Evolutionary conservation across 2,797 vertebrate species (phyloP).

Genomic region (Chrysocyon brachyurus): DNA sequence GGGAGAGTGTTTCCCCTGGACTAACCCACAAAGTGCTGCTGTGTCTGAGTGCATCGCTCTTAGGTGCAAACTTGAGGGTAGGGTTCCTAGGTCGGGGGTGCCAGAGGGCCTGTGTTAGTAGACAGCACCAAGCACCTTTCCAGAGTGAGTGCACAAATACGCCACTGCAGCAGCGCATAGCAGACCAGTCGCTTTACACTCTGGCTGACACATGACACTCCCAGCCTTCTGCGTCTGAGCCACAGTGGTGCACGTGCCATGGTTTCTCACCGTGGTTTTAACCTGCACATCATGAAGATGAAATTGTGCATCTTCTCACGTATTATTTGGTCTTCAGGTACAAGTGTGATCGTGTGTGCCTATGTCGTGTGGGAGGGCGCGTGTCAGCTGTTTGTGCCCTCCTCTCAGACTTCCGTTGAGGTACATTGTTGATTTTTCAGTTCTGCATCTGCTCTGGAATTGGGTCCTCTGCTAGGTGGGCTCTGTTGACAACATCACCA

Average conservation of each 20-base stretch:
- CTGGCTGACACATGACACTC: background rate
- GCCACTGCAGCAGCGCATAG: fast-evolving
- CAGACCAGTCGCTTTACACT: background rate
- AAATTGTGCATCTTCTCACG: background rate
- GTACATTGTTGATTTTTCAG: fast-evolving
- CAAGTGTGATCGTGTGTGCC: too few relatives aligned
- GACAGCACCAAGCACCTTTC: background rate
- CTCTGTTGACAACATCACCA: background rate
- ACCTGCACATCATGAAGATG: background rate
- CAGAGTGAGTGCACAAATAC: fast-evolving
- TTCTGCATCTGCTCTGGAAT: background rate
- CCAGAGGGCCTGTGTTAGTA: background rate
- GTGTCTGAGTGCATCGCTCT: background rate
- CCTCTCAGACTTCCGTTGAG: background rate
- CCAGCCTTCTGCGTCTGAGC: background rate
- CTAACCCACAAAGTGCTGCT: fast-evolving
- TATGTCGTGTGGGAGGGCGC: fast-evolving
- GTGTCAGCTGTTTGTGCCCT: too few relatives aligned
- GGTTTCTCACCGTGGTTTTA: background rate
- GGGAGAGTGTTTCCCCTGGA: background rate
- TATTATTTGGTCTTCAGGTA: background rate
- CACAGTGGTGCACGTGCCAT: background rate
- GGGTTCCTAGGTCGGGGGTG: background rate
- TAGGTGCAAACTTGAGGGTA: background rate
- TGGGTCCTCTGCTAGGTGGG: fast-evolving